Base-by-base conservation (phyloP, 35 echinoderm and acorn worm species). In the Apostichopus parvimensis region DNA sequence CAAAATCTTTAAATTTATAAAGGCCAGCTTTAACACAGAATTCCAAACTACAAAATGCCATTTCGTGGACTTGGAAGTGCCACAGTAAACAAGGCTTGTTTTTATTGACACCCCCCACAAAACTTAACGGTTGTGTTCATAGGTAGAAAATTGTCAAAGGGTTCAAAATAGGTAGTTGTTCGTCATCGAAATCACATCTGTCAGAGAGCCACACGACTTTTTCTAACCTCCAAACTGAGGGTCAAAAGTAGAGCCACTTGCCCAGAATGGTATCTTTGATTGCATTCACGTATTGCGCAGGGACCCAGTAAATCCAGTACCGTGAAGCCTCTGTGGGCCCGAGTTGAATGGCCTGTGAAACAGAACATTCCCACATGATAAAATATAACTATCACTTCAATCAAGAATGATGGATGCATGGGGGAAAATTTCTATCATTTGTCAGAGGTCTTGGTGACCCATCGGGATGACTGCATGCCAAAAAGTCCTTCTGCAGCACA, bases 261-360 rank as follows among this genome's bases (percentile, higher is more conserved):
- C 94, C 94, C 6, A 98, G 91, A 53, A 98, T 93, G 54, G 97
- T 93, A 77, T 98, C 97, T 89, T 98, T 98, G 91, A 98, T 98
- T 54, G 94, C 95, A 77, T 91, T 92, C 5, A 94, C 84, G 56
- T 94, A 98, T 68, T 98, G 97, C 79, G 97, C 93, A 60, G 97
- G 97, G 9, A 98, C 97, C 97, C 97, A 98, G 88, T 98, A 98
- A 20, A 98, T 91, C 97, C 97, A 98, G 83, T 98, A 98, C 71
- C 97, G 59, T 9, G 97, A 98, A 76, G 94, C 94, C 82, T 98
- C 97, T 53, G 97, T 98, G 11, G 97, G 94, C 59, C 97, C 97
- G 75, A 98, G 93, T 81, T 98, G 97, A 53, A 98, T 94, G 22
- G 94, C 97, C 97, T 98, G 90, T 13, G 9, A 73, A 78, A 25